These are phyloP conservation scores for Grantiella picta DNA, from an alignment of 2,113 vertebrate genomes.

Conservation along the genomic window DNA sequence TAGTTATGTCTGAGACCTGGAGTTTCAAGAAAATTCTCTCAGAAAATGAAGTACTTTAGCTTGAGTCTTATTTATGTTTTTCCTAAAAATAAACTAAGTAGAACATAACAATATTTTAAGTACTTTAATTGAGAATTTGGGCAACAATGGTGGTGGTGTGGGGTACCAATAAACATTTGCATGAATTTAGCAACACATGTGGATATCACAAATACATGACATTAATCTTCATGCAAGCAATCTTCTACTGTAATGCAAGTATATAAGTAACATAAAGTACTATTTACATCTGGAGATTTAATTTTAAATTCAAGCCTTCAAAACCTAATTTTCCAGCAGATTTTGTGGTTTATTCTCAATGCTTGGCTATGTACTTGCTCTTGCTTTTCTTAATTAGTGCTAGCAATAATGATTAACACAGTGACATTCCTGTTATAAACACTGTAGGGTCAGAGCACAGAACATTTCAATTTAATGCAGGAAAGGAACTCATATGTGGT, in stretches of 20 bases:
- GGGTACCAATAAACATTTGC: not conserved
- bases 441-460: not conserved
- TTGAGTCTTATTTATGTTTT: not conserved
- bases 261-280: not conserved
- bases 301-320: not conserved
- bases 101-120: not conserved
- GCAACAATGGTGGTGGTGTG: fast-evolving
- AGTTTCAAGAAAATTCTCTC: not conserved
- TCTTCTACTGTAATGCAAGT: not conserved
- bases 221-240: not conserved
- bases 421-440: not conserved
- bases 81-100: not conserved
- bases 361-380: not conserved
- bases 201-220: not conserved
- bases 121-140: not conserved
- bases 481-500: not conserved
- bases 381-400: not conserved
- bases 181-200: not conserved
- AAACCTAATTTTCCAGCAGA: not conserved
- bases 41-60: not conserved
- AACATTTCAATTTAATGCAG: not conserved
- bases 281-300: not conserved
- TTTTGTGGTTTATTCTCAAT: not conserved
- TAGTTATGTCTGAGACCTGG: not conserved
- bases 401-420: not conserved